Conservation (phyloP, 2,797 vertebrate genomes). For the Molossus molossus region DNA sequence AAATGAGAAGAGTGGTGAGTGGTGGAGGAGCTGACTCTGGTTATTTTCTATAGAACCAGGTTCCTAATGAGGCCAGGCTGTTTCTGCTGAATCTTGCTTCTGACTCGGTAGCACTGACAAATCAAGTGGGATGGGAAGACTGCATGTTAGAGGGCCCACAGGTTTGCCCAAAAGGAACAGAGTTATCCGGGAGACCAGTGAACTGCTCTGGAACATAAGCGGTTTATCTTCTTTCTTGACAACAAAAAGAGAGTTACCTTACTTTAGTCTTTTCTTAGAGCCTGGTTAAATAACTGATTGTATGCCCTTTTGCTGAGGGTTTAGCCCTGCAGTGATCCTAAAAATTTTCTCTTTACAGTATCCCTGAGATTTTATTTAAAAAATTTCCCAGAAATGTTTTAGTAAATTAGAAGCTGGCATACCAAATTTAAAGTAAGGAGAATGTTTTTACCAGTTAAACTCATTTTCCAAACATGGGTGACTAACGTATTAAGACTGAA, state of each 20-base stretch:
- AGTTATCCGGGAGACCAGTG: background rate
- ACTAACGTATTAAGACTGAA: constrained; percentile 60
- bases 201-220: constrained; percentile 41
- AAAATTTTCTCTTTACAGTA: background rate
- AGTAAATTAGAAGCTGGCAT: constrained; percentile 54
- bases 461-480: constrained; percentile 65
- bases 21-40: background rate
- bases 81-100: constrained; percentile 21
- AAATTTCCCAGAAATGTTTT: constrained; percentile 43
- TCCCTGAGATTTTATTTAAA: constrained; percentile 66
- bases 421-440: constrained; percentile 57
- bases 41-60: background rate
- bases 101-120: background rate
- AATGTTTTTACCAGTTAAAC: constrained; percentile 69
- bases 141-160: background rate
- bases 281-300: background rate
- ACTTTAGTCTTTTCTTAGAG: constrained; percentile 40
- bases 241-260: constrained; percentile 12
- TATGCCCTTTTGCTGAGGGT: background rate
- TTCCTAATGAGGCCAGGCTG: constrained; percentile 1
- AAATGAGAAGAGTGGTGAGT: background rate
- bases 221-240: constrained; percentile 46
- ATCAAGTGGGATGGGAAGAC: background rate
- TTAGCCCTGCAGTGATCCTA: background rate
- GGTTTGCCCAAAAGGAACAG: background rate